phyloP scores from a whole-genome alignment of 2,888 invertebrate species.

The Aphodius granarius region DNA sequence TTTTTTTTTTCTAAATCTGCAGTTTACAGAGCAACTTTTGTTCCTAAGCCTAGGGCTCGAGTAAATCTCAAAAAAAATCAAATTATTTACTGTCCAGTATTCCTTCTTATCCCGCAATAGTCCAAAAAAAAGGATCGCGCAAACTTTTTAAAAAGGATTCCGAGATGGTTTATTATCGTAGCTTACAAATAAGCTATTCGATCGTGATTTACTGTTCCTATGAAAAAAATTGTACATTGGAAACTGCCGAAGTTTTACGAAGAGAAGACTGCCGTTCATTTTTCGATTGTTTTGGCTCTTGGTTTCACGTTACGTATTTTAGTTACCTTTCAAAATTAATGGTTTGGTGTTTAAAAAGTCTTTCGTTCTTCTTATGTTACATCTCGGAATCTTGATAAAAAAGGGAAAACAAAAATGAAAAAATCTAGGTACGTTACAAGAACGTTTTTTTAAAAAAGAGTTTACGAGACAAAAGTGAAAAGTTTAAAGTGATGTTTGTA shows the following conservation, averaged over 20 bases:
- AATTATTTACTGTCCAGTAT: conserved; percentile 26
- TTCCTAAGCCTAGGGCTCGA: conserved; percentile 25
- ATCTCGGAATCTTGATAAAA: conserved; percentile 44
- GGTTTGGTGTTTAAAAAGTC: conserved; percentile 48
- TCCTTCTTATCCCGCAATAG: conserved; percentile 52
- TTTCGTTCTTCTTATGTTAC: conserved; percentile 39
- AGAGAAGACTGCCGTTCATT: conserved; percentile 53
- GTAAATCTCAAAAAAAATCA: conserved; percentile 16
- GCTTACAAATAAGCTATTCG: conserved; percentile 48
- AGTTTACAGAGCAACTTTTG: conserved; percentile 40
- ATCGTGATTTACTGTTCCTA: conserved; percentile 55
- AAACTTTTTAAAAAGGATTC: conserved; percentile 38
- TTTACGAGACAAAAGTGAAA: conserved; percentile 42
- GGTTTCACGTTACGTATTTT: conserved; percentile 38
- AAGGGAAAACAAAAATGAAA: conserved; percentile 25
- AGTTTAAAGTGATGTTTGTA: conserved; percentile 48
- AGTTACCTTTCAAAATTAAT: conserved; percentile 53
- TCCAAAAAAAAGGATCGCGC: conserved; percentile 25
- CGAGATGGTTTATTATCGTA: conserved; percentile 45
- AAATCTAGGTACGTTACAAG: conserved; percentile 47
- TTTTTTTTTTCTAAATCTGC: conserved; percentile 39
- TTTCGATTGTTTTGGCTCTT: conserved; percentile 42
- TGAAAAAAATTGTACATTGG: conserved; percentile 46
- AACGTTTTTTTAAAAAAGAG: conserved; percentile 33
- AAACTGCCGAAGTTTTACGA: conserved; percentile 52